Conservation (phyloP, 2,888 invertebrate species). For the Chrysina gloriosa region DNA sequence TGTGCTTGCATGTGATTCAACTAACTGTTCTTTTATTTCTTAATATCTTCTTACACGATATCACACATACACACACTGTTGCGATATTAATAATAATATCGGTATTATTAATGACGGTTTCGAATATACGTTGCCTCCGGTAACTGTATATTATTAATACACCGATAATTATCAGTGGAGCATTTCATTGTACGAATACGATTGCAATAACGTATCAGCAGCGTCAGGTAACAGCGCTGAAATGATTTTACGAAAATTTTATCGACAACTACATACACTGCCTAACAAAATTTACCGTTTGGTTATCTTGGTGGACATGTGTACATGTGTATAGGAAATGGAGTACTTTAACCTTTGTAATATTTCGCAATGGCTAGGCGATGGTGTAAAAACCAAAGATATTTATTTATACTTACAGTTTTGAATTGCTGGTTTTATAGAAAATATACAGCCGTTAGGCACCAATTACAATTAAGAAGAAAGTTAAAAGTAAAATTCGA, state of each 20-base stretch:
- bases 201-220: slow-evolving; percentile 13
- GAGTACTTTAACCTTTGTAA: slow-evolving; percentile 16
- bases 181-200: slow-evolving; percentile 19
- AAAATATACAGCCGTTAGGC: no score
- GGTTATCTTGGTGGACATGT: background rate
- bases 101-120: slow-evolving; percentile 19
- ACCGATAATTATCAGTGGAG: slow-evolving; percentile 29
- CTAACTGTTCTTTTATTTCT: slow-evolving; percentile 36
- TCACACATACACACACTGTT: background rate
- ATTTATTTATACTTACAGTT: no score
- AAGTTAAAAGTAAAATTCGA: no score
- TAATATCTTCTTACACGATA: slow-evolving; percentile 27
- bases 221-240: background rate
- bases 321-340: slow-evolving; percentile 12
- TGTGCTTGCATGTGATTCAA: slow-evolving; percentile 20
- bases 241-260: slow-evolving; percentile 24
- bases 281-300: slow-evolving; percentile 5
- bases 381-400: no score
- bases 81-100: slow-evolving; percentile 30
- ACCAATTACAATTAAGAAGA: no score
- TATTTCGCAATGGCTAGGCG: no score
- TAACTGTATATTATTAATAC: slow-evolving; percentile 31
- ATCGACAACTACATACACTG: background rate
- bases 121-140: slow-evolving; percentile 1
- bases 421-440: no score